Evolutionary conservation across 2,113 vertebrate species (phyloP).

Genomic region (Mus spicilegus): DNA sequence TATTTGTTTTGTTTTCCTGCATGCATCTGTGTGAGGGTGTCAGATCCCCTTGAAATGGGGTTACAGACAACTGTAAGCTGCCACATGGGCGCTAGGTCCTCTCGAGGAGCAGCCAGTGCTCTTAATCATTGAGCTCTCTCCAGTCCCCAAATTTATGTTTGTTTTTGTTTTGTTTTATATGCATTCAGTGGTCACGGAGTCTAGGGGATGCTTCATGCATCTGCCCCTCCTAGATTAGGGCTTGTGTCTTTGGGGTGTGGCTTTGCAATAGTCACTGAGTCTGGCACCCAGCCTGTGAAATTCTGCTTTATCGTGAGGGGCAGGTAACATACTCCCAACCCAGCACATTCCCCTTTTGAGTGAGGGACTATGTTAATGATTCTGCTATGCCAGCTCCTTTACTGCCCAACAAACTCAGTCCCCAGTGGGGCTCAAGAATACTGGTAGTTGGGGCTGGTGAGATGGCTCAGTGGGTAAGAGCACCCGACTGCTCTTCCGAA

Average conservation of each 20-base stretch:
- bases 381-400: too few relatives aligned
- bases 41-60: neutral
- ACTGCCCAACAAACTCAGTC: neutral
- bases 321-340: neutral
- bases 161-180: neutral
- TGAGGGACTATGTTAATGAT: neutral
- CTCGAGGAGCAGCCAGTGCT: neutral
- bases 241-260: neutral
- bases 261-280: neutral
- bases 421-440: neutral
- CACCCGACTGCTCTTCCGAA: too few relatives aligned
- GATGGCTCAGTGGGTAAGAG: too few relatives aligned
- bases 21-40: neutral
- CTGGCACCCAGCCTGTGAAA: fast-evolving
- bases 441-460: too few relatives aligned
- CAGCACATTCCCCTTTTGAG: neutral
- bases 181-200: neutral
- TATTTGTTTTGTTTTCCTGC: neutral
- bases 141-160: neutral
- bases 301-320: neutral
- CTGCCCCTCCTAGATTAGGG: neutral
- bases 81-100: neutral
- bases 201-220: neutral
- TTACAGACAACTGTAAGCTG: neutral
- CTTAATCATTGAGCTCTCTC: neutral